phyloP scores from a whole-genome alignment of 1,140 invertebrate genomes.

The Bactericera cockerelli region DNA sequence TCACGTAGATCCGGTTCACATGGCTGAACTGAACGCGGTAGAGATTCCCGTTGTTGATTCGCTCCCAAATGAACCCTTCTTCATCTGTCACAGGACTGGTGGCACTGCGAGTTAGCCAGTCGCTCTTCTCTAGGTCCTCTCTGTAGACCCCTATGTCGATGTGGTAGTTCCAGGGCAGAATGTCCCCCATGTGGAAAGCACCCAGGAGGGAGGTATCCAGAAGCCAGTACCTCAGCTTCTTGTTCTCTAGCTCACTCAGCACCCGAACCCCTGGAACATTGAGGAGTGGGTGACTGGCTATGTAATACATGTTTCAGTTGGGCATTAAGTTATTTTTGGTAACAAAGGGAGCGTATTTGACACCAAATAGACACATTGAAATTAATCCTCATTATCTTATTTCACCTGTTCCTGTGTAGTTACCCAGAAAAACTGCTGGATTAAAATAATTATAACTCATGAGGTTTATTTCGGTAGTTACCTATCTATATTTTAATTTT shows the following conservation, averaged over 20 bases:
- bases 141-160: constrained; percentile 75
- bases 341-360: no score
- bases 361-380: no score
- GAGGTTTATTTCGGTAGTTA: no score
- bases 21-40: constrained; percentile 71
- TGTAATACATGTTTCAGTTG: no score
- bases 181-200: constrained; percentile 57
- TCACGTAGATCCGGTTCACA: constrained; percentile 59
- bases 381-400: no score
- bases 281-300: no score
- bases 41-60: constrained; percentile 75
- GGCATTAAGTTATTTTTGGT: no score
- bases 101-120: constrained; percentile 47
- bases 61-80: constrained; percentile 78
- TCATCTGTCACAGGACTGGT: constrained; percentile 50
- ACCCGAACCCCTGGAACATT: constrained; percentile 15
- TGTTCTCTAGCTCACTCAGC: constrained; percentile 19
- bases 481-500: no score
- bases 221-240: constrained; percentile 45
- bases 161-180: constrained; percentile 80
- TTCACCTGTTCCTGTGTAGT: no score
- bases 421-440: no score
- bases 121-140: constrained; percentile 51
- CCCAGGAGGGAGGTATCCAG: constrained; percentile 80
- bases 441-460: no score